These are phyloP conservation scores for Pomatorhinus ruficollis DNA, from an alignment of 2,113 vertebrate genomes.

Conservation along the genomic window DNA sequence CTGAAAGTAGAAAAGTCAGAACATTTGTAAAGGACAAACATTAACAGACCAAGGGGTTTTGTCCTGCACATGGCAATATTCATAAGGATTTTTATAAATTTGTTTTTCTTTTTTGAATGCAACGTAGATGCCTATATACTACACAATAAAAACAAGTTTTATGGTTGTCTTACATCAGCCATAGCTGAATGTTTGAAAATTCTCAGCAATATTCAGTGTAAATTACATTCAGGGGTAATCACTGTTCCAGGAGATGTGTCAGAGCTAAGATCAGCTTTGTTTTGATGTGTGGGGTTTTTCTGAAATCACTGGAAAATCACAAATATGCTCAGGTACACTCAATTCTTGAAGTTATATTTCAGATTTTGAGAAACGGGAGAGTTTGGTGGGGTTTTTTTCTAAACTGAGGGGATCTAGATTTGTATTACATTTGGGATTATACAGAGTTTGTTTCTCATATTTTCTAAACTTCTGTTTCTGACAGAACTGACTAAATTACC, in stretches of 20 bases:
- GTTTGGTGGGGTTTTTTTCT: fast-evolving
- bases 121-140: neutral
- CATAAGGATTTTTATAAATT: neutral
- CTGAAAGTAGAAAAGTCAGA: constrained; percentile 61
- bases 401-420: neutral
- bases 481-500: neutral
- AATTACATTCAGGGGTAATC: neutral
- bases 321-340: neutral
- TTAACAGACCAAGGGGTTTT: neutral
- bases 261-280: neutral
- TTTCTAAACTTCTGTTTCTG: neutral
- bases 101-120: neutral
- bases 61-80: neutral
- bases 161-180: neutral
- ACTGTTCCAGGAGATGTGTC: neutral
- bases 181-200: neutral
- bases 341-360: neutral
- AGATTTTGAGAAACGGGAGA: neutral
- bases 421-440: neutral
- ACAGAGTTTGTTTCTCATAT: neutral
- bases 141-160: neutral
- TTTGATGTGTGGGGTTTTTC: neutral
- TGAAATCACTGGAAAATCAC: neutral
- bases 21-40: neutral
- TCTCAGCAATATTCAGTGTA: neutral